Conservation (phyloP, 2,113 vertebrate genomes). For the Ursus arctos region DNA sequence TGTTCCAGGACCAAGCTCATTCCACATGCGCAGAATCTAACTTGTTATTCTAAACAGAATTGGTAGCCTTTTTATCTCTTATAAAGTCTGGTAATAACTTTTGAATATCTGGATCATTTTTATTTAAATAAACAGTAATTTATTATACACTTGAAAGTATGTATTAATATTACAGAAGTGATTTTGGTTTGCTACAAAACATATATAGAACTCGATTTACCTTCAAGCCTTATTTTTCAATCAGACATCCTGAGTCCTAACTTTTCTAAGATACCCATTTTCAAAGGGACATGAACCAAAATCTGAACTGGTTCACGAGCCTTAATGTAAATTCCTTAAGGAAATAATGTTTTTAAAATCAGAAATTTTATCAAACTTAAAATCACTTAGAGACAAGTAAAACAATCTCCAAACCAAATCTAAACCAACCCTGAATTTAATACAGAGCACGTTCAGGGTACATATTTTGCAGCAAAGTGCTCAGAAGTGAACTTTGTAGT, state of each 20-base stretch:
- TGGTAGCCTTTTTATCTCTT: constrained; percentile 25
- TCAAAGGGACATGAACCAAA: constrained; percentile 61
- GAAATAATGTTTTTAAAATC: constrained; percentile 24
- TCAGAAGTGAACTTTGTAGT: background rate
- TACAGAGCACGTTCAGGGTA: background rate
- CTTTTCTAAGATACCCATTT: constrained; percentile 39
- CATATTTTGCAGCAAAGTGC: background rate
- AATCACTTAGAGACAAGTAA: constrained; percentile 22
- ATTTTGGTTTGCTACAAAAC: constrained; percentile 8
- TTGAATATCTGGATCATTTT: constrained; percentile 39
- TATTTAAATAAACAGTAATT: constrained; percentile 60
- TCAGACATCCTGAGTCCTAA: background rate
- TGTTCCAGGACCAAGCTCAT: constrained; percentile 4
- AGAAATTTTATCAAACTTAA: constrained; percentile 36
- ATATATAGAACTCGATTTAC: background rate
- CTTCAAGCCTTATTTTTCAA: constrained; percentile 20
- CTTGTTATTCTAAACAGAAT: background rate
- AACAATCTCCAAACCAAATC: constrained; percentile 13
- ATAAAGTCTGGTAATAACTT: constrained; percentile 41
- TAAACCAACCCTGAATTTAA: background rate
- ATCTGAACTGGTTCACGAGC: constrained; percentile 51
- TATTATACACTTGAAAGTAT: constrained; percentile 27
- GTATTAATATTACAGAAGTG: constrained; percentile 48
- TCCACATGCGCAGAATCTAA: background rate
- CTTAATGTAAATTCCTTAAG: constrained; percentile 9